These are phyloP conservation scores for Plotosus lineatus DNA, from an alignment of 2,113 vertebrate genomes.

Conservation along the genomic window DNA sequence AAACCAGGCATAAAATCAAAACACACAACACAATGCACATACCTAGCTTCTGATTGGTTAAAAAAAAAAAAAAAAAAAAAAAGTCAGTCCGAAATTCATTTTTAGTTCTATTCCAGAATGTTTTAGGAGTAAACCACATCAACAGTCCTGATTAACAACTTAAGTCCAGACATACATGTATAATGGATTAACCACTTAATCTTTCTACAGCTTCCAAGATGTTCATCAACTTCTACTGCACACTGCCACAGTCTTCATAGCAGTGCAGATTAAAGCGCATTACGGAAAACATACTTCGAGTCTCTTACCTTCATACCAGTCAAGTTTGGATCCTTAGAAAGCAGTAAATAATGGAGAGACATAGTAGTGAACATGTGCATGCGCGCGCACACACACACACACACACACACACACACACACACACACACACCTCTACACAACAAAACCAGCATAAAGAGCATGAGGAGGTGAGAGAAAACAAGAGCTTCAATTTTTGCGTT, in stretches of 20 bases:
- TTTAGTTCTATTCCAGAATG: neutral
- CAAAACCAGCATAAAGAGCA: neutral
- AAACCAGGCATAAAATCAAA: too few relatives aligned
- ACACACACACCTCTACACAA: slow-evolving; percentile 28
- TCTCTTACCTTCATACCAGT: slow-evolving; percentile 62
- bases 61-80: too few relatives aligned
- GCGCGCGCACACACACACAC: slow-evolving; percentile 9
- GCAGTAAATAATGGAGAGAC: slow-evolving; percentile 52
- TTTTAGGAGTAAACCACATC: neutral
- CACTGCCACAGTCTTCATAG: neutral
- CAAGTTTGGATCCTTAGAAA: slow-evolving; percentile 58
- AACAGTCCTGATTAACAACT: neutral
- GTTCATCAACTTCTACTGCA: neutral
- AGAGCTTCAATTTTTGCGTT: neutral
- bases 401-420: slow-evolving; percentile 13
- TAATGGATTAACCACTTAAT: too few relatives aligned
- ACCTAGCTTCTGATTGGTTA: neutral
- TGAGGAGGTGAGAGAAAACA: neutral
- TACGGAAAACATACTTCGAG: slow-evolving; percentile 28
- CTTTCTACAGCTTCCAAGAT: neutral
- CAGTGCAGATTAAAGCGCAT: slow-evolving; percentile 20
- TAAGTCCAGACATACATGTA: too few relatives aligned
- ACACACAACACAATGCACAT: too few relatives aligned
- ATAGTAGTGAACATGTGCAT: neutral
- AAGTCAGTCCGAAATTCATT: neutral